A percentile compares a stretch with the other conserved stretches of the same genome.
phyloP scores from a whole-genome alignment of 2,888 invertebrate species.

The Periphyllus acericola region DNA sequence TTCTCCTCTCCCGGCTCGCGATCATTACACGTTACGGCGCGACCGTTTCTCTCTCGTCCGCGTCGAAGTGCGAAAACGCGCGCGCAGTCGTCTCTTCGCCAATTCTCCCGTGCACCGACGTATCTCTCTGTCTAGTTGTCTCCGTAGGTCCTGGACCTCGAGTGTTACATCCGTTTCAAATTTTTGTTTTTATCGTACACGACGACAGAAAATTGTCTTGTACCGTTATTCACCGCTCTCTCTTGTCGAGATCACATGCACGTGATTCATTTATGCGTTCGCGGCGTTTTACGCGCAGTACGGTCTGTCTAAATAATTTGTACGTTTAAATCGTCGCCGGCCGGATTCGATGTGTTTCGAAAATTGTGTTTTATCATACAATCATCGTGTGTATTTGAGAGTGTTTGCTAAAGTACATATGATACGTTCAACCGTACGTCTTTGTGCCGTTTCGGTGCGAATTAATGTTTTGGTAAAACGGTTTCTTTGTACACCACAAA shows the following conservation, averaged over 20 bases:
- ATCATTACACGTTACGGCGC: not conserved
- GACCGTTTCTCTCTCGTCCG: not conserved
- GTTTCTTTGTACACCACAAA: not conserved
- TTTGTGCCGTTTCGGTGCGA: not conserved
- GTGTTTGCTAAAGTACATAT: too few species aligned
- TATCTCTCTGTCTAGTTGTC: not conserved
- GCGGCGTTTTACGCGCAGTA: too few species aligned
- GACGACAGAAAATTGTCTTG: too few species aligned
- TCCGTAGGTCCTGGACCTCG: not conserved
- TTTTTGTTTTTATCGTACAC: too few species aligned
- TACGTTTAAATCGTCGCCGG: not conserved
- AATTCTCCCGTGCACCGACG: too few species aligned
- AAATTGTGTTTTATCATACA: not conserved
- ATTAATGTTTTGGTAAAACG: not conserved
- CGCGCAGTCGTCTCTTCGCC: too few species aligned
- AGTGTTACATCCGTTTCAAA: not conserved
- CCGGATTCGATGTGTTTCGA: not conserved
- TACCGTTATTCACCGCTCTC: too few species aligned
- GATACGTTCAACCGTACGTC: not conserved
- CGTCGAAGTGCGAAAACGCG: not conserved
- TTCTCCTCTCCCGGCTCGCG: not conserved
- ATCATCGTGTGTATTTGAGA: not conserved
- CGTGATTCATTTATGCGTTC: too few species aligned
- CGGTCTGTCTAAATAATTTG: not conserved
- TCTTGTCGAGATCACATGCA: too few species aligned